A percentile compares a stretch with the other conserved stretches of the same genome.
These are phyloP conservation scores for Aplysina aerophoba DNA, from an alignment of 37 sponge, comb jelly and placozoan species.

Conservation along the genomic window DNA sequence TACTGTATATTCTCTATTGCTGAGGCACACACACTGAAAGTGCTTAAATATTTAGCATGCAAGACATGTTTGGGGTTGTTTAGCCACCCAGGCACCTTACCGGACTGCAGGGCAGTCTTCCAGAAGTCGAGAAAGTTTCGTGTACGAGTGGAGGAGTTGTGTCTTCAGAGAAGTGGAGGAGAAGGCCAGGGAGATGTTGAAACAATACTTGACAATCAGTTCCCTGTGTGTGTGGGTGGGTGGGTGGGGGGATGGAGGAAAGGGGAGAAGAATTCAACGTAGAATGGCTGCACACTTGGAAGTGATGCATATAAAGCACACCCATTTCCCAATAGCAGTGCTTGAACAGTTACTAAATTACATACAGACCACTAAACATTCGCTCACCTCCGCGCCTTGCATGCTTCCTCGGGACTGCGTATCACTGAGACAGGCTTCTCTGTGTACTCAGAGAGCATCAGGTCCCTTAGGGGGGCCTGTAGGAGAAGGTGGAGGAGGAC, in stretches of 20 bases:
- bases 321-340: no score
- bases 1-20: no score
- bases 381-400: slow-evolving; percentile 19
- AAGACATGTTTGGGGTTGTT: no score
- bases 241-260: slow-evolving; percentile 4
- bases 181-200: slow-evolving; percentile 29
- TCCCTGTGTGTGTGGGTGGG: slow-evolving; percentile 2
- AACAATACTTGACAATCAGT: slow-evolving; percentile 42
- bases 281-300: no score
- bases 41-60: no score
- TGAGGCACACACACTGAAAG: no score
- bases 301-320: no score
- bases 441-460: slow-evolving; percentile 58
- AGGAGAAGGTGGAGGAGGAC: not conserved
- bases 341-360: not conserved
- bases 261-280: no score
- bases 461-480: slow-evolving; percentile 59
- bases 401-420: slow-evolving; percentile 28
- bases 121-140: slow-evolving; percentile 38
- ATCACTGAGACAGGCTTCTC: slow-evolving; percentile 10
- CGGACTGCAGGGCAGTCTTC: slow-evolving; percentile 48
- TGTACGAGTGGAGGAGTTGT: slow-evolving; percentile 52
- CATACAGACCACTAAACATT: no score
- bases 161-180: slow-evolving; percentile 49
- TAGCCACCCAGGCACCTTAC: not conserved